Evolutionary conservation across 2,888 invertebrate species (phyloP), one percentile per base, ranked within the genome.

Genomic region (Dendrolimus pini): DNA sequence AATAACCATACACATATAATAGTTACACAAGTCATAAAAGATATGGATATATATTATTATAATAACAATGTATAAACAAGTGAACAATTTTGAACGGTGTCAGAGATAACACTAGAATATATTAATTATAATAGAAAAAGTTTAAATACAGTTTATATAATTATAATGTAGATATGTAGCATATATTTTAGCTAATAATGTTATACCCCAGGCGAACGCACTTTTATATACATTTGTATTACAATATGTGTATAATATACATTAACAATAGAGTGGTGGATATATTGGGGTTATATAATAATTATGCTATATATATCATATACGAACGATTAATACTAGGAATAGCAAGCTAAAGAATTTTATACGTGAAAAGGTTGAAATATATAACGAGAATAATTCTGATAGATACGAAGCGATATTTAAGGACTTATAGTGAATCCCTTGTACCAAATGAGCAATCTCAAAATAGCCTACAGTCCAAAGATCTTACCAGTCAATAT

Each of bases 51-150:
- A 85, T 82, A 79, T 81, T 30, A 30, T 30, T 30, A 30, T 81
- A 75, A 81, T 87, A 90, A 90, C 89, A 89, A 88, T 85, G 76
- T 87, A 89, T 89, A 89, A 89, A 89, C 86, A 85, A 85, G 89
- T 88, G 87, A 90, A 89, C 89, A 89, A 87, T 78, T 85, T 85
- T 78, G 82, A 88, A 86, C 84, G 66, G 87, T 88, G 85, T 87
- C 77, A 80, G 80, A 82, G 80, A 78, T 83, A 88, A 85, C 83
- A 77, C 87, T 89, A 87, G 80, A 81, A 82, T 82, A 79, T 78
- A 72, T 78, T 82, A 75, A 82, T 79, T 84, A 84, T 85, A 72
- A 84, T 86, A 89, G 87, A 89, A 86, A 73, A 82, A 83, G 77
- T 82, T 85, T 75, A 80, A 85, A 79, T 83, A 82, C 75, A 78